Base-by-base conservation (phyloP, 1,140 invertebrate genomes). In the Nephila pilipes region DNA sequence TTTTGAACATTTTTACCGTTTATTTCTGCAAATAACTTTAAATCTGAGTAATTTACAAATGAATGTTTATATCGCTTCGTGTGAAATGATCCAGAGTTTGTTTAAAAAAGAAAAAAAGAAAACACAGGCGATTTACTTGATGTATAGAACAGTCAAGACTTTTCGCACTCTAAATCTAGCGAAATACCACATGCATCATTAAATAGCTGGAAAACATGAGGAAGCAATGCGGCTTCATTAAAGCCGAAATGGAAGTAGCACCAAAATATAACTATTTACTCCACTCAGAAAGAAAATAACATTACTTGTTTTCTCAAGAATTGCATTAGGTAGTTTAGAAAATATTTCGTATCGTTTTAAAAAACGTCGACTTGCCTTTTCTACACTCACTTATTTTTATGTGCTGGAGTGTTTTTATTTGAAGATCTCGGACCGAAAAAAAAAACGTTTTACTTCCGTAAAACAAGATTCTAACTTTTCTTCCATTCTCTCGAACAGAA, bases 391-490 rank as follows among this genome's bases (percentile, higher is more conserved):
- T 85, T 57, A 22, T 85, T 85, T 85, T 85, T 85, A 85, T 85
- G 83, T 32, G 57, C 54, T 46, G 6, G 0, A 85, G 18, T 85
- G n/a, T 85, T 85, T 85, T 85, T 85, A 85, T 75, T 85, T 81
- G 46, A 55, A 81, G 80, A 46, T 81, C 80, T 55, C 20, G 32
- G 25, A 3, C 29, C 5, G n/a, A n/a, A n/a, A 29, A 32, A 54
- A 57, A 58, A 85, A 58, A 32, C 83, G 60, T 55, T 60, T 85
- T 85, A 32, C 57, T 25, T 60, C 83, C 20, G 20, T 22, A 60
- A 46, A 85, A 60, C 83, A 58, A 60, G 83, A 60, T 57, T 20
- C 57, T 60, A 85, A 36, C 55, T 85, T 85, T 85, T 85, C 83
- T 36, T 57, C 83, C 36, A 63, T 85, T 85, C 46, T 85, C 36